These are phyloP conservation scores for Andrena hattorfiana DNA, from an alignment of 2,888 invertebrate species.

Conservation along the genomic window DNA sequence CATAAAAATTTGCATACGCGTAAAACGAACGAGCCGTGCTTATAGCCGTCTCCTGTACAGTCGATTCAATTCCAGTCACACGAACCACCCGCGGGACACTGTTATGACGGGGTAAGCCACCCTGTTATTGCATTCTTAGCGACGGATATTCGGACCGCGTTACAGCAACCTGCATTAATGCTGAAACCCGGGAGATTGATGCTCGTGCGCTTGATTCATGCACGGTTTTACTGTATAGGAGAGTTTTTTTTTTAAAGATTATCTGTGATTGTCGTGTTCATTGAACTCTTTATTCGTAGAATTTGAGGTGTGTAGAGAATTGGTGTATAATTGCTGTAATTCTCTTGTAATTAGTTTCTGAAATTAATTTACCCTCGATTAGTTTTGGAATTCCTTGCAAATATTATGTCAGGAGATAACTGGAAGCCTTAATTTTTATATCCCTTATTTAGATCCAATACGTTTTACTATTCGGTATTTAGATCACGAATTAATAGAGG, in stretches of 20 bases:
- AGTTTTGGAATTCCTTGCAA: no score
- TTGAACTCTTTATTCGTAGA: background rate
- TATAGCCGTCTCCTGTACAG: slow-evolving; percentile 10
- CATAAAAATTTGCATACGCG: slow-evolving; percentile 76
- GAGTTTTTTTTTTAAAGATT: background rate
- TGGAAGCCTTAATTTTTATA: no score
- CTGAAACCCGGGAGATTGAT: slow-evolving; percentile 22
- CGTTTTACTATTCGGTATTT: no score
- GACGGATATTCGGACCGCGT: slow-evolving; percentile 48
- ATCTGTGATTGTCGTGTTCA: background rate
- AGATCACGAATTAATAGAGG: no score
- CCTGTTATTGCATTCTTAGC: slow-evolving; percentile 65
- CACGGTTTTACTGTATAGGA: slow-evolving; percentile 6
- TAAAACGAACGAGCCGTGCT: slow-evolving; percentile 58
- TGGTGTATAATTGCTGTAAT: no score
- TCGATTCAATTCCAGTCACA: slow-evolving; percentile 49
- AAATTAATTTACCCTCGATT: no score
- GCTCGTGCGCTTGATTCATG: background rate
- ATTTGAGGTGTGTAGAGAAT: no score
- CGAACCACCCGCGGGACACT: slow-evolving; percentile 31
- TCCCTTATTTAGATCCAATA: no score
- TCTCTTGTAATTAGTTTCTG: no score
- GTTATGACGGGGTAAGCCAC: slow-evolving; percentile 54
- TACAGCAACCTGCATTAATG: slow-evolving; percentile 27
- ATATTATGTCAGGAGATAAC: no score